Evolutionary conservation across 2,888 invertebrate genomes (phyloP).

Genomic region (Rhagonycha lutea): DNA sequence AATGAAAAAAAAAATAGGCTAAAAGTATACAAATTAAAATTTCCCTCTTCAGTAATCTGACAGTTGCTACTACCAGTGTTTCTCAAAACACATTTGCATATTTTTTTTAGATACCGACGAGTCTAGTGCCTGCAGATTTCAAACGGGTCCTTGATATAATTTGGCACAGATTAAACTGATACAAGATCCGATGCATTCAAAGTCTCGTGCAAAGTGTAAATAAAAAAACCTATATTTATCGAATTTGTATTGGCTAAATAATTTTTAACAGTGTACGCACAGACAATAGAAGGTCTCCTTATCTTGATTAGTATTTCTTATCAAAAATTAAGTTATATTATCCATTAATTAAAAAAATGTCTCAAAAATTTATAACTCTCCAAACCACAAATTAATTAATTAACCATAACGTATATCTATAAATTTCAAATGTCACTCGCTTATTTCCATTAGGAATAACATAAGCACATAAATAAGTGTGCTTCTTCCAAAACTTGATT

Average conservation of each 20-base stretch:
- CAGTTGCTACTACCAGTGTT: neutral
- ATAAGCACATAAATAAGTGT: neutral
- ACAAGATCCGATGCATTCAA: neutral
- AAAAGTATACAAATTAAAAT: no score
- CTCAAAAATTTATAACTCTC: neutral
- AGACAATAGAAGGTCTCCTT: no score
- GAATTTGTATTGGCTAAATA: no score
- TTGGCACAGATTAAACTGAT: neutral
- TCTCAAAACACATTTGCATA: neutral
- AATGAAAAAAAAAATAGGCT: no score
- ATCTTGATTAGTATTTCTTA: neutral
- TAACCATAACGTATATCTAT: neutral
- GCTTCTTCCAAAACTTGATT: neutral
- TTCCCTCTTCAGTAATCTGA: no score
- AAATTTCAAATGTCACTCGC: neutral
- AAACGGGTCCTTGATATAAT: neutral
- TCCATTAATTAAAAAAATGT: neutral
- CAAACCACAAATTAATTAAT: neutral
- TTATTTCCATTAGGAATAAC: neutral
- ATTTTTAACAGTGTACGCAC: no score
- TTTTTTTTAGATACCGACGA: neutral
- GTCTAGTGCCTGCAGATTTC: neutral
- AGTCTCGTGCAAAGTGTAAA: neutral
- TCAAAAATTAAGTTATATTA: neutral
- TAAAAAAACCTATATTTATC: no score